Percentiles rank a stretch among this genome's conserved stretches.
These are phyloP conservation scores for Perdita meconis DNA, from an alignment of 2,888 invertebrate genomes.

Conservation along the genomic window DNA sequence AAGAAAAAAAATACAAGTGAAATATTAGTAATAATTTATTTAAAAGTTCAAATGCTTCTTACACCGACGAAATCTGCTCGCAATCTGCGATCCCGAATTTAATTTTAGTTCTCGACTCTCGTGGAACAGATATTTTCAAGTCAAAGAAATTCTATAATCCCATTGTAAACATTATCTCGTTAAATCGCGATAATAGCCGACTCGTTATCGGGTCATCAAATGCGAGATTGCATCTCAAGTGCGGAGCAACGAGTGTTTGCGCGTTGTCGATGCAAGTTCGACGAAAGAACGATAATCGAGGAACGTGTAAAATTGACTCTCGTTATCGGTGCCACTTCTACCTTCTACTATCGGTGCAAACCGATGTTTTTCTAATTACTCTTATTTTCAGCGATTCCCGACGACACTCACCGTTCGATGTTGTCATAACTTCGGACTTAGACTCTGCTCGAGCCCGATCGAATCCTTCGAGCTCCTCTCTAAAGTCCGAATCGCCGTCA, in stretches of 20 bases:
- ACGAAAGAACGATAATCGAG: conserved; percentile 4
- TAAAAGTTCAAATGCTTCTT: too few species aligned
- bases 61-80: too few species aligned
- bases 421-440: conserved; percentile 75
- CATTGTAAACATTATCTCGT: conserved; percentile 12
- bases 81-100: too few species aligned
- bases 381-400: background rate
- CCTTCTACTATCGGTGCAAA: too few species aligned
- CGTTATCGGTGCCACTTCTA: too few species aligned
- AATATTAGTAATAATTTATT: too few species aligned
- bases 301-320: conserved; percentile 7
- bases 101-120: too few species aligned
- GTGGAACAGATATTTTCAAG: background rate
- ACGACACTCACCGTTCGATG: conserved; percentile 75
- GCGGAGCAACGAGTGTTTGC: conserved; percentile 3
- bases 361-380: background rate
- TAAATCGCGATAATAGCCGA: conserved; percentile 25
- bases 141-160: conserved; percentile 22
- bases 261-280: background rate
- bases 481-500: conserved; percentile 38
- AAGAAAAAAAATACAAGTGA: too few species aligned
- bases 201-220: conserved; percentile 39
- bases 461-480: conserved; percentile 13
- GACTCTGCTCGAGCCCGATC: background rate
- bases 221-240: conserved; percentile 16